phyloP scores from a whole-genome alignment of 2,113 vertebrate genomes.

The Brachionichthys hirsutus region DNA sequence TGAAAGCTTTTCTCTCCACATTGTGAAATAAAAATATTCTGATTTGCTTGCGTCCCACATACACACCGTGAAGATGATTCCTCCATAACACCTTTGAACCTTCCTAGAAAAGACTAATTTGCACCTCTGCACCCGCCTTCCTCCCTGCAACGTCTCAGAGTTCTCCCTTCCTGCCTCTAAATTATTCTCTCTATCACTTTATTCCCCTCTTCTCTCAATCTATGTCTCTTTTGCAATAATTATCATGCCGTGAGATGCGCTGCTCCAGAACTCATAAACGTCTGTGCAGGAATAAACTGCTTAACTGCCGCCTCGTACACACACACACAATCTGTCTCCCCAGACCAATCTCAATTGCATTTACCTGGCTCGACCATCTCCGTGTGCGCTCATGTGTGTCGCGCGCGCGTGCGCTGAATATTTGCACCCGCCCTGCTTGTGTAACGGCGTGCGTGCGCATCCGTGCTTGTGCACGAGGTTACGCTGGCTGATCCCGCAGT shows the following conservation, averaged over 20 bases:
- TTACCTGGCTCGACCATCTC: slow-evolving; percentile 53
- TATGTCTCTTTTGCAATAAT: slow-evolving; percentile 43
- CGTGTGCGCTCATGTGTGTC: slow-evolving; percentile 37
- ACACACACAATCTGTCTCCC: slow-evolving; percentile 35
- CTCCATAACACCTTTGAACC: slow-evolving; percentile 55
- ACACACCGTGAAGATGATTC: slow-evolving; percentile 41
- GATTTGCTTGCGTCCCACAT: slow-evolving; percentile 42
- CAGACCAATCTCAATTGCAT: slow-evolving; percentile 46
- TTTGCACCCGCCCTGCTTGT: slow-evolving; percentile 38
- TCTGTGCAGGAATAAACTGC: slow-evolving; percentile 56
- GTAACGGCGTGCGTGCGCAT: slow-evolving; percentile 9
- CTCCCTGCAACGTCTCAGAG: slow-evolving; percentile 26
- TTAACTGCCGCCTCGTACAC: slow-evolving; percentile 30
- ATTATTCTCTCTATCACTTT: slow-evolving; percentile 41
- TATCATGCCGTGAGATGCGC: slow-evolving; percentile 53
- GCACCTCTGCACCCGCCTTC: slow-evolving; percentile 49
- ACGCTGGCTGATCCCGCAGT: slow-evolving; percentile 57
- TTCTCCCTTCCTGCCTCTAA: slow-evolving; percentile 34
- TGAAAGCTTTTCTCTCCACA: slow-evolving; percentile 27
- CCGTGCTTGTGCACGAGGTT: slow-evolving; percentile 51
- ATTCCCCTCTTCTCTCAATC: slow-evolving; percentile 27
- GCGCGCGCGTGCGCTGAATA: slow-evolving; percentile 42
- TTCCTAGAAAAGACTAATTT: slow-evolving; percentile 65
- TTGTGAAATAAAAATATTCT: slow-evolving; percentile 39
- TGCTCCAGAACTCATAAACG: slow-evolving; percentile 48